phyloP scores from a whole-genome alignment of 2,797 vertebrate species.

The Heterohyrax brucei region DNA sequence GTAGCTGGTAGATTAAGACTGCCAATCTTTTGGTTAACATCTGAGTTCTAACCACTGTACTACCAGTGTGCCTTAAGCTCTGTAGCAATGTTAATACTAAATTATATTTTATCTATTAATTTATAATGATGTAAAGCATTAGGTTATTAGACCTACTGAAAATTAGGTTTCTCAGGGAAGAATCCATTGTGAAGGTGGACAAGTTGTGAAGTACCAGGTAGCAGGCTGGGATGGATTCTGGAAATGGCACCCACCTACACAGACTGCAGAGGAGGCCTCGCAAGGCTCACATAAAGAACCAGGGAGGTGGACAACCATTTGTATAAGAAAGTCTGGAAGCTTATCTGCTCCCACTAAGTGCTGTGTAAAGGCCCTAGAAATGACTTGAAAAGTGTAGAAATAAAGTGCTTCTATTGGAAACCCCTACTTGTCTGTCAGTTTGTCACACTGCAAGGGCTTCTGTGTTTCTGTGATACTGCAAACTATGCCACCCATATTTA shows the following conservation, averaged over 20 bases:
- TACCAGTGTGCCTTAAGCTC: too few species aligned
- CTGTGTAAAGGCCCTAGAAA: neutral
- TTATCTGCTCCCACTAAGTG: neutral
- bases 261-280: neutral
- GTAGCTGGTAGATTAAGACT: too few species aligned
- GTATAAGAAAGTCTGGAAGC: neutral
- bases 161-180: neutral
- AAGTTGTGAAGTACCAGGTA: neutral
- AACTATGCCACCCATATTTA: too few species aligned
- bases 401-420: neutral
- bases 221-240: neutral
- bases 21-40: too few species aligned
- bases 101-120: neutral
- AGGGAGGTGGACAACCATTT: neutral
- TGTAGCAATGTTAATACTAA: neutral
- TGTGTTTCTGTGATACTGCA: too few species aligned
- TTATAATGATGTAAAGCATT: neutral
- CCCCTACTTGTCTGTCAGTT: too few species aligned
- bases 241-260: neutral
- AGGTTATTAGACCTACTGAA: neutral
- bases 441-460: too few species aligned
- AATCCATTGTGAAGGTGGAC: too few species aligned
- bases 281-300: neutral
- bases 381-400: neutral
- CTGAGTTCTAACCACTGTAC: too few species aligned